phyloP scores from a whole-genome alignment of 2,888 invertebrate genomes.

The Eumerus sabulonum region DNA sequence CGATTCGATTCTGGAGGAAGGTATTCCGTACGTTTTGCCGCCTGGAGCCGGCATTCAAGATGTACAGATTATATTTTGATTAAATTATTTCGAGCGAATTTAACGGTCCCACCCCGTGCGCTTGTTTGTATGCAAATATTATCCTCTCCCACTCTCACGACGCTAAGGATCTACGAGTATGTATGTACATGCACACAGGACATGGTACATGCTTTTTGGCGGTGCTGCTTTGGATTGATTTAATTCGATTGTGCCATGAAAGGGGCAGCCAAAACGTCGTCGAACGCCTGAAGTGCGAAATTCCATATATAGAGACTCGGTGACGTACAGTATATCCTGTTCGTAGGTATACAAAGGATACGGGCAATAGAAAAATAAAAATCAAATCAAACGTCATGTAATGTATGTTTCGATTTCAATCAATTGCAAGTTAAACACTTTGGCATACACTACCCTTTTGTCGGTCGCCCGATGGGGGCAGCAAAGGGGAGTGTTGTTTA shows the following conservation, averaged over 20 bases:
- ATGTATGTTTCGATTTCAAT: constrained; percentile 66
- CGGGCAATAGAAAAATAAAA: constrained; percentile 18
- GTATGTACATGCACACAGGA: background rate
- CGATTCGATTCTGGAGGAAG: constrained; percentile 53
- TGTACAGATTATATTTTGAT: constrained; percentile 68
- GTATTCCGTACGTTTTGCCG: constrained; percentile 52
- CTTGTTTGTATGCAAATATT: constrained; percentile 69
- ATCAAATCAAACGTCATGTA: constrained; percentile 63
- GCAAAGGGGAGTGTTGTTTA: constrained; percentile 24
- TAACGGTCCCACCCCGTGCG: constrained; percentile 57
- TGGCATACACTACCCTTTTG: constrained; percentile 25
- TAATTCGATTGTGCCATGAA: constrained; percentile 52
- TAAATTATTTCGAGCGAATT: constrained; percentile 67
- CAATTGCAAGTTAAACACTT: constrained; percentile 64
- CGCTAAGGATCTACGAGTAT: too few species aligned
- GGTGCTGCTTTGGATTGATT: constrained; percentile 50
- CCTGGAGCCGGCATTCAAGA: constrained; percentile 51
- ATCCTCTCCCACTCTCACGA: constrained; percentile 50
- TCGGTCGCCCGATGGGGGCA: too few species aligned
- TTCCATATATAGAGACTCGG: constrained; percentile 35
- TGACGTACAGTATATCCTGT: constrained; percentile 30
- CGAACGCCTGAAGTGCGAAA: constrained; percentile 63
- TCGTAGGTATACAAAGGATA: constrained; percentile 42
- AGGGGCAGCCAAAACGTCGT: constrained; percentile 12
- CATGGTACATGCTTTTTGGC: background rate